A percentile compares a stretch with the other conserved stretches of the same genome.
phyloP scores from a whole-genome alignment of 2,113 vertebrate genomes.

The Podilymbus podiceps region DNA sequence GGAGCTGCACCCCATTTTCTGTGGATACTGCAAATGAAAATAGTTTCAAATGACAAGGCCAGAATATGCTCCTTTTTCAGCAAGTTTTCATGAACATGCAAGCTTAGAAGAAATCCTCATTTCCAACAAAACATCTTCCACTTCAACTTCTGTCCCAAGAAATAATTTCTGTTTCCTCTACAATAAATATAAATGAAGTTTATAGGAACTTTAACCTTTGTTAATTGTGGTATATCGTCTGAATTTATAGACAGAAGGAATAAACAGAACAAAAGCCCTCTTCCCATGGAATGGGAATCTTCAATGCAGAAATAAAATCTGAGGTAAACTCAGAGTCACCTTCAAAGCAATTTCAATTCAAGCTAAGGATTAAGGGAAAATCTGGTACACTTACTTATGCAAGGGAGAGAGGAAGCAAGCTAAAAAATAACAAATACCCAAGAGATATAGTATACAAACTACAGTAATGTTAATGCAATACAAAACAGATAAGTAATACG shows the following conservation, averaged over 20 bases:
- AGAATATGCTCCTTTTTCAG: not conserved
- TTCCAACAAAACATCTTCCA: not conserved
- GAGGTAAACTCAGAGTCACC: not conserved
- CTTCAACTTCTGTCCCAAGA: not conserved
- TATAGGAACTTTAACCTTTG: not conserved
- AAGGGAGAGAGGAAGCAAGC: not conserved
- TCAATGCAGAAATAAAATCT: not conserved
- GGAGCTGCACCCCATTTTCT: not conserved
- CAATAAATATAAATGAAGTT: not conserved
- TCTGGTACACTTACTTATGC: not conserved
- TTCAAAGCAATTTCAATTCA: not conserved
- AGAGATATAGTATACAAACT: too few relatives aligned
- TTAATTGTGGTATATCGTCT: not conserved
- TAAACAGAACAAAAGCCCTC: not conserved
- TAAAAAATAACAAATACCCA: not conserved
- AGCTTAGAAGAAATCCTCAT: not conserved
- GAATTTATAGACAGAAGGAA: not conserved
- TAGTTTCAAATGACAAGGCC: not conserved
- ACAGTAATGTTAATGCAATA: not conserved
- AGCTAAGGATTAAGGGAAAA: not conserved
- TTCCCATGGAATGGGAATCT: fast-evolving
- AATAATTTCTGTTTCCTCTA: not conserved
- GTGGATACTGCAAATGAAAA: not conserved
- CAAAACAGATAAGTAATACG: not conserved
- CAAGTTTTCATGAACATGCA: fast-evolving